Base-by-base conservation (phyloP, 2,888 invertebrate genomes). In the Stenodera caucasica region DNA sequence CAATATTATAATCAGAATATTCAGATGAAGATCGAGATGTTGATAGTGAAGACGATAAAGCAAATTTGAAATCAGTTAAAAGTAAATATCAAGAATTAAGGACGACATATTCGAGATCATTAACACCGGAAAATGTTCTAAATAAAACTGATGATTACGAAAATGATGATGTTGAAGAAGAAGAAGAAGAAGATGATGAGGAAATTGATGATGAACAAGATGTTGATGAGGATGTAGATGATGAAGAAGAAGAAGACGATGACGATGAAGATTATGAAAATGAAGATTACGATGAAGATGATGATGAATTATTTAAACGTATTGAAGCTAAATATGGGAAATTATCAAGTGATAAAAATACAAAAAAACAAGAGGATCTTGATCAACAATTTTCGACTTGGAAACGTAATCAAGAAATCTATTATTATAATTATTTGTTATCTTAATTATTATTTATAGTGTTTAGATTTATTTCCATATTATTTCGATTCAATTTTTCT, bases 261-360 rank as follows among this genome's bases (percentile, higher is more conserved):
- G 84, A 83, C 49, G 79, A 80, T 60, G 82, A 81, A 52, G 82
- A 81, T 53, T 83, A 83, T 1, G 83, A 84, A 61, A 83, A 77
- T 15, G 76, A 69, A 30, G 69, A 72, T 55, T 74, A 74, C 12
- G 88, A 89, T 68, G 86, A 88, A 1, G 90, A 90, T 73, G 90
- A 90, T 74, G 84, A 84, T 6, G 90, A 90, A 65, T 80, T 90
- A 51, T 82, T 90, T 70, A 88, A 82, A 72, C 84, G 90, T 66
- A 80, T 90, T 58, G 90, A 90, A 75, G 88, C 86, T 26, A 90
- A 89, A 82, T 90, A 90, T 76, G 90, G 90, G 54, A 86, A 88
- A 66, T 78, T 90, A 56, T 86, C 86, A 14, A 58, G 52, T 71
- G 72, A 18, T 70, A 72, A 55, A 60, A 58, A 30, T 45, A 40